Evolutionary conservation across 2,888 invertebrate genomes (phyloP).

Genomic region (Drosophila longiperda): DNA sequence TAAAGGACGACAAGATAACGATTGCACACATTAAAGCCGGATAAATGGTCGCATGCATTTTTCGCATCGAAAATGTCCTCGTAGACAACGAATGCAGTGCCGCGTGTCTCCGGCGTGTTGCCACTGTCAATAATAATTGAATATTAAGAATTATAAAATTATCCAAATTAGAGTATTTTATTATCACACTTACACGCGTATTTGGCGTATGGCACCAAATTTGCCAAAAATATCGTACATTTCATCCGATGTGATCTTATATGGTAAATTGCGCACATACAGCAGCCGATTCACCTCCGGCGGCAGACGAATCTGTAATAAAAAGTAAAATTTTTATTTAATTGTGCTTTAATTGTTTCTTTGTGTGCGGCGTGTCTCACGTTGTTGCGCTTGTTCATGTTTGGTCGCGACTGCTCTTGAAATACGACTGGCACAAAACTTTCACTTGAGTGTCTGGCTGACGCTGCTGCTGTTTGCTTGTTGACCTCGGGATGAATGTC

Average conservation of each 20-base stretch:
- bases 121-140: conserved; percentile 88
- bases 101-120: conserved; percentile 98
- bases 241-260: conserved; percentile 99
- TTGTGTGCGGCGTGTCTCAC: conserved; percentile 65
- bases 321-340: conserved; percentile 18
- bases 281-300: conserved; percentile 99
- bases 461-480: conserved; percentile 46
- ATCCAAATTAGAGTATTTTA: conserved; percentile 6
- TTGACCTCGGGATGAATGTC: conserved; percentile 77
- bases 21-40: conserved; percentile 99
- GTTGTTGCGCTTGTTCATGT: conserved; percentile 84
- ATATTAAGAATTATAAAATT: conserved; percentile 20
- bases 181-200: conserved; percentile 93
- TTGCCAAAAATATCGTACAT: conserved; percentile 99
- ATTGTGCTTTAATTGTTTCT: conserved; percentile 31
- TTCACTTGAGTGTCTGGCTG: conserved; percentile 61
- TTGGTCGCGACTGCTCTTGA: conserved; percentile 57
- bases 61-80: conserved; percentile 99
- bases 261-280: conserved; percentile 98
- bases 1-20: conserved; percentile 99
- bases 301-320: conserved; percentile 94
- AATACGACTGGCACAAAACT: conserved; percentile 64
- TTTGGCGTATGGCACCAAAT: conserved; percentile 99
- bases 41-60: conserved; percentile 99
- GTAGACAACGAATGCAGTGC: conserved; percentile 99